Percentiles rank a stretch among this genome's conserved stretches.
Conservation (phyloP, 2,888 invertebrate species). For the Drosophila rellima region DNA sequence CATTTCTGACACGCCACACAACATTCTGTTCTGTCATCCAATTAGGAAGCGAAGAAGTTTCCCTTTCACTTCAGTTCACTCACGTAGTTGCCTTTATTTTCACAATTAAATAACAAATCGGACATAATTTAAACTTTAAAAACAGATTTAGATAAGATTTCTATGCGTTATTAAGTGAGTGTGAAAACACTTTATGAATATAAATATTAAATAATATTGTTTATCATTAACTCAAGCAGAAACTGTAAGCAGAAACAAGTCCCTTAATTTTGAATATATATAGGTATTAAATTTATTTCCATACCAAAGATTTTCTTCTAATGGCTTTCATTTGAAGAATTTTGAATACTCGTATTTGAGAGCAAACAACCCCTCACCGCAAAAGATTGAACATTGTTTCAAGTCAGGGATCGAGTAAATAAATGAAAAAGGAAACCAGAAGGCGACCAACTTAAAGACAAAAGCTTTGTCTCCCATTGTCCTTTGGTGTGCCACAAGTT, state of each 20-base stretch:
- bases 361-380: constrained; percentile 1
- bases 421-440: constrained; percentile 12
- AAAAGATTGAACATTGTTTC: constrained; percentile 17
- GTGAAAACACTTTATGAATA: not conserved
- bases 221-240: not conserved
- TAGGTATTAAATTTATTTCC: not conserved
- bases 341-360: not conserved
- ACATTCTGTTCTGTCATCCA: constrained; percentile 49
- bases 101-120: constrained; percentile 50
- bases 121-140: constrained; percentile 25
- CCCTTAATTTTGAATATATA: too few species aligned
- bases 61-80: constrained; percentile 33
- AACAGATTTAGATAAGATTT: constrained; percentile 27
- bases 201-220: not conserved
- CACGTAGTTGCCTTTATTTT: constrained; percentile 8
- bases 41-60: constrained; percentile 52
- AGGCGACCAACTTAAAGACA: constrained; percentile 70
- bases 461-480: constrained; percentile 61
- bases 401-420: constrained; percentile 16
- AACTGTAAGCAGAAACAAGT: too few species aligned
- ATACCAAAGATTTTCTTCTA: not conserved
- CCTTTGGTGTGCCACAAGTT: constrained; percentile 57
- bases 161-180: not conserved
- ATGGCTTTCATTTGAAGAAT: not conserved
- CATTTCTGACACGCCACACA: constrained; percentile 49